phyloP scores from a whole-genome alignment of 1,140 invertebrate species.

The Battus philenor region DNA sequence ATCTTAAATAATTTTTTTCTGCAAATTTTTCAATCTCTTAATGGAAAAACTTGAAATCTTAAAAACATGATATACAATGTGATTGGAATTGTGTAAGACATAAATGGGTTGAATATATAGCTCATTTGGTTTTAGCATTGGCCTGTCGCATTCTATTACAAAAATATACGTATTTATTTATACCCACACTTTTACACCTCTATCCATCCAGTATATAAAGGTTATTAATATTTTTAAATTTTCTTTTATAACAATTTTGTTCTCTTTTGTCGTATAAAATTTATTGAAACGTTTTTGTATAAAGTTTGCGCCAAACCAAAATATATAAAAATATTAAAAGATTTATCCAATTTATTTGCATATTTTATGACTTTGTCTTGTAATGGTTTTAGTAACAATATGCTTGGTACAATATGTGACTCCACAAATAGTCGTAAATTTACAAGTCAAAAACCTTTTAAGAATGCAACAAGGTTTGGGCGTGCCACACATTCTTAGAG shows the following conservation, averaged over 20 bases:
- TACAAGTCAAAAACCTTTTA: constrained; percentile 35
- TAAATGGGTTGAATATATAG: too few relatives aligned
- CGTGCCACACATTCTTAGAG: constrained; percentile 37
- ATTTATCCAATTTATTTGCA: not conserved
- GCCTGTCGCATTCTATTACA: too few relatives aligned
- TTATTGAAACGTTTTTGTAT: too few relatives aligned
- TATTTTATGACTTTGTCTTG: not conserved
- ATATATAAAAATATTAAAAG: too few relatives aligned
- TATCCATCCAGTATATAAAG: not conserved
- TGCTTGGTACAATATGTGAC: not conserved
- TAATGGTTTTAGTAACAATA: constrained; percentile 3
- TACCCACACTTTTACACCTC: not conserved
- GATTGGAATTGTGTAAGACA: too few relatives aligned
- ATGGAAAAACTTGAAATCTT: too few relatives aligned
- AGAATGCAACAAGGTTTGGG: constrained; percentile 48
- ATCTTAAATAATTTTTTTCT: too few relatives aligned
- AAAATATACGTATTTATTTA: not conserved
- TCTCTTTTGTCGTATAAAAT: too few relatives aligned
- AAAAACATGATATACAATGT: too few relatives aligned
- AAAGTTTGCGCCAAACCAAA: too few relatives aligned
- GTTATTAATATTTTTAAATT: not conserved
- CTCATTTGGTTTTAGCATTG: not conserved
- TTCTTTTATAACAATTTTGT: not conserved
- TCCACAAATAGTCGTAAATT: constrained; percentile 1
- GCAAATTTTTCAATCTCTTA: too few relatives aligned